These are phyloP conservation scores for Hololepta plana DNA, from an alignment of 2,888 invertebrate species.

Conservation along the genomic window DNA sequence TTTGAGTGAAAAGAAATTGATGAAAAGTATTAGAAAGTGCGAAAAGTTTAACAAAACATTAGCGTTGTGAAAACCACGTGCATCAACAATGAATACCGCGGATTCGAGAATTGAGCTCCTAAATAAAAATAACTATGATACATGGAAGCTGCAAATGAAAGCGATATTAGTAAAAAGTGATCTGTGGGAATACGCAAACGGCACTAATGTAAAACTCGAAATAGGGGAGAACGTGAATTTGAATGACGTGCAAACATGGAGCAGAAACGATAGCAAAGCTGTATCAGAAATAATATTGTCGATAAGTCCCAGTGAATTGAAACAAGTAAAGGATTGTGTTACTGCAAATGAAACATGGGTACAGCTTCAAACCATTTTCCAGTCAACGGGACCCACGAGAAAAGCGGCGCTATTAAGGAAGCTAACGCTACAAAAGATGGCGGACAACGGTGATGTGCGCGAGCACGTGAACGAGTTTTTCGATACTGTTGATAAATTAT, in stretches of 20 bases:
- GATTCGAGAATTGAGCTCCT: too few species aligned
- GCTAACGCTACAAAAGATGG: constrained; percentile 18
- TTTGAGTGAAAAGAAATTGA: too few species aligned
- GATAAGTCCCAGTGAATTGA: constrained; percentile 14
- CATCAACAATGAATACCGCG: too few species aligned
- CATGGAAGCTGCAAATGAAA: too few species aligned
- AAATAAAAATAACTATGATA: too few species aligned
- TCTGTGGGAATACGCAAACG: too few species aligned
- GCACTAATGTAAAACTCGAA: too few species aligned
- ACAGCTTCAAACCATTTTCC: constrained; percentile 17
- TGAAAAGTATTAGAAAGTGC: too few species aligned
- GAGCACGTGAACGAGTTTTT: constrained; percentile 19
- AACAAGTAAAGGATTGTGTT: constrained; percentile 14
- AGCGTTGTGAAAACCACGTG: too few species aligned
- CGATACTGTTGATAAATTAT: constrained; percentile 18
- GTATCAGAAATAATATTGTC: constrained; percentile 11
- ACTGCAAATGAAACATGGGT: constrained; percentile 19
- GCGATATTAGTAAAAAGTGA: too few species aligned
- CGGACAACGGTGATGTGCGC: constrained; percentile 16
- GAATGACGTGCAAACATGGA: background rate
- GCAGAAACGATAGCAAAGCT: constrained; percentile 6
- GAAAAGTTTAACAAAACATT: too few species aligned
- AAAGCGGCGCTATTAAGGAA: constrained; percentile 23
- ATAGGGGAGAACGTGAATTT: constrained; percentile 1
- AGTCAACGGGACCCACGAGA: constrained; percentile 20